These are phyloP conservation scores for Calvadosia cruxmelitensis DNA, from an alignment of 30 jellyfish, hydroid and myxozoan genomes.

Conservation along the genomic window DNA sequence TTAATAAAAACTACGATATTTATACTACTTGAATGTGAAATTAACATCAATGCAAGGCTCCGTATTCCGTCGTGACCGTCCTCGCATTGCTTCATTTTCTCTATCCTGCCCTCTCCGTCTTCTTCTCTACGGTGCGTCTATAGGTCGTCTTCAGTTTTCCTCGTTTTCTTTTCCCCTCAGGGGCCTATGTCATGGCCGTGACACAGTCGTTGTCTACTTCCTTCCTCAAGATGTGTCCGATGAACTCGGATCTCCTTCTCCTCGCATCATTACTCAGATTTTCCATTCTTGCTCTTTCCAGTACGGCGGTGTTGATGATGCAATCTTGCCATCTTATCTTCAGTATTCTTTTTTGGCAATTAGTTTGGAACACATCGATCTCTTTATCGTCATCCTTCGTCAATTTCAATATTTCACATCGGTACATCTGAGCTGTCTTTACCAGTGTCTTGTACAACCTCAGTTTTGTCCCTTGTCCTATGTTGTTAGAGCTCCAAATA, in stretches of 20 bases:
- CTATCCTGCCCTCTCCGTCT: slow-evolving; percentile 4
- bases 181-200: slow-evolving; percentile 5
- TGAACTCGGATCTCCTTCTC: slow-evolving; percentile 4
- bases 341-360: slow-evolving; percentile 1
- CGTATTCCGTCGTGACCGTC: too few species aligned
- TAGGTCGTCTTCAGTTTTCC: slow-evolving; percentile 1
- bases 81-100: too few species aligned
- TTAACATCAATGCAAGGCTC: too few species aligned
- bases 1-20: too few species aligned
- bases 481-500: too few species aligned
- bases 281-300: slow-evolving; percentile 8
- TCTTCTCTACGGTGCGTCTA: slow-evolving; percentile 3
- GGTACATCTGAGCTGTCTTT: too few species aligned
- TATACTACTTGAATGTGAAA: too few species aligned
- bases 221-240: slow-evolving; percentile 6
- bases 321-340: slow-evolving; percentile 2
- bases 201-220: slow-evolving; percentile 3
- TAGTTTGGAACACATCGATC: slow-evolving; percentile 1
- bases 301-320: not conserved
- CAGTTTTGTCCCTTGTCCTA: too few species aligned
- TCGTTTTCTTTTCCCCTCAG: slow-evolving; percentile 11
- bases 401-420: too few species aligned
- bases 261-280: not conserved
- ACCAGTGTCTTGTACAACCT: too few species aligned
- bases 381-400: too few species aligned